A percentile compares a stretch with the other conserved stretches of the same genome.
phyloP scores from a whole-genome alignment of 2,113 vertebrate species.

The Lates calcarifer region DNA sequence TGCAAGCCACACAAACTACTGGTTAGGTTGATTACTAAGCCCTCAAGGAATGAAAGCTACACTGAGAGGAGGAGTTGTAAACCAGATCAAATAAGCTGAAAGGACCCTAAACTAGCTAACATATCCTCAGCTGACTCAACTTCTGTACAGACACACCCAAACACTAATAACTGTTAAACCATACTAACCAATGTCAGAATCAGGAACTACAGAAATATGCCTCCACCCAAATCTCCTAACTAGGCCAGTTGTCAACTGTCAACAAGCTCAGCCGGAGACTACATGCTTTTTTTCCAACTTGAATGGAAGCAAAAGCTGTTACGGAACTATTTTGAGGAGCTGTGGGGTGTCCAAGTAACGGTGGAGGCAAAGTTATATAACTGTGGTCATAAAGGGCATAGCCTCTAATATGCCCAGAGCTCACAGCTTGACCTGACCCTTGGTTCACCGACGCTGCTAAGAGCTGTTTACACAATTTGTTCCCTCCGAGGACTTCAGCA shows the following conservation, averaged over 20 bases:
- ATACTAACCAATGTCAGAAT: not conserved
- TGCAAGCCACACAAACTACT: constrained; percentile 38
- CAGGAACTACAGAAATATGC: constrained; percentile 1
- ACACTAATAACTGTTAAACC: constrained; percentile 6
- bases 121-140: not conserved
- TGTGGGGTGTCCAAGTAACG: constrained; percentile 1
- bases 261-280: not conserved
- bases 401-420: constrained; percentile 10
- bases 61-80: not conserved
- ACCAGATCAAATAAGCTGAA: not conserved
- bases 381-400: constrained; percentile 26
- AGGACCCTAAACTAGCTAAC: not conserved
- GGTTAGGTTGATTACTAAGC: constrained; percentile 11
- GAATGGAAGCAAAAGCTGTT: not conserved
- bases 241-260: not conserved
- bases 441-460: not conserved
- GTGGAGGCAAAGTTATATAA: constrained; percentile 33
- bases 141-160: constrained; percentile 17
- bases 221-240: constrained; percentile 9
- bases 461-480: constrained; percentile 2
- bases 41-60: not conserved
- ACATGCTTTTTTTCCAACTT: not conserved
- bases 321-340: constrained; percentile 12
- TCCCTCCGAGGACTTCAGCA: not conserved
- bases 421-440: constrained; percentile 14